Conservation (phyloP, 2,797 vertebrate species). For the Tamandua tetradactyla region DNA sequence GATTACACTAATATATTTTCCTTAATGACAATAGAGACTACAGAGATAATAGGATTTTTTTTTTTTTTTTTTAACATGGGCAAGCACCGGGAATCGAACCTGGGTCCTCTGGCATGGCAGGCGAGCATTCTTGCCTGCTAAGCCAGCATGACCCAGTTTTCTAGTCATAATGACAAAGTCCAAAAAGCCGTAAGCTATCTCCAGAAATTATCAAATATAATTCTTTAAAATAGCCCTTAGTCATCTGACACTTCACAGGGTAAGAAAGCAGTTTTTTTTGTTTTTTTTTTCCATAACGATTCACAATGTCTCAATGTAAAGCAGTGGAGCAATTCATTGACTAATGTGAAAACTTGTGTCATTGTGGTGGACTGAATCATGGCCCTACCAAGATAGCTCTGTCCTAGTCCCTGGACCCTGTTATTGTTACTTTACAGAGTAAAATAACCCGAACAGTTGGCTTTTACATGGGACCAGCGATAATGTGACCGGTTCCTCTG, state of each 20-base stretch:
- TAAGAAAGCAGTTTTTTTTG: not conserved
- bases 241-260: not conserved
- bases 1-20: conserved; percentile 17
- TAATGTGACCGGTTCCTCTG: too few species aligned
- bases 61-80: too few species aligned
- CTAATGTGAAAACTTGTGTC: not conserved
- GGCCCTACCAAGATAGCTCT: not conserved
- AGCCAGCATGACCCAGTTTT: too few species aligned
- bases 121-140: too few species aligned
- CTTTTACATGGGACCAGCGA: too few species aligned
- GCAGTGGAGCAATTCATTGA: not conserved
- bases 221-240: conserved; percentile 1
- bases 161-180: conserved; percentile 25
- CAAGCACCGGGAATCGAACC: too few species aligned
- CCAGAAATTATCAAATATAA: conserved; percentile 40
- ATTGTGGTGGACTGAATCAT: not conserved
- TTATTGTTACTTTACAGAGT: not conserved
- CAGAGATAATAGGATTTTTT: not conserved
- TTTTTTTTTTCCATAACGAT: not conserved
- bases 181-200: not conserved
- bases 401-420: not conserved
- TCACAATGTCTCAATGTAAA: not conserved
- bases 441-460: not conserved
- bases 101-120: too few species aligned
- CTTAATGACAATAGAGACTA: conserved; percentile 42